Evolutionary conservation across 1,140 invertebrate genomes (phyloP).

Genomic region (Rhyzopertha dominica): DNA sequence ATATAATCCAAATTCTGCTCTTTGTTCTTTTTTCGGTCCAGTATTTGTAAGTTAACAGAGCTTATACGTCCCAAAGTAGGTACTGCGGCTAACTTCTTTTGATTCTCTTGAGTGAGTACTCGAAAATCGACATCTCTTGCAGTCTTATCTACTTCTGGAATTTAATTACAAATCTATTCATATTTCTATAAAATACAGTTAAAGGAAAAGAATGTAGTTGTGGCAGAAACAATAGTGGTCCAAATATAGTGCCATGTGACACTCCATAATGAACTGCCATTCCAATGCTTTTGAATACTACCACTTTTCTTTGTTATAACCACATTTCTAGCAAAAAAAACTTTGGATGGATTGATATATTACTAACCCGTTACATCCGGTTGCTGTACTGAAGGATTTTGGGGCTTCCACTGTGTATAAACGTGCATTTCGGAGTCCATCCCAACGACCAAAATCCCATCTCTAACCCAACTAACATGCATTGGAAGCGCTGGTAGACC

Average conservation of each 20-base stretch:
- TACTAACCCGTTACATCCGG: constrained; percentile 19
- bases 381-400: constrained; percentile 44
- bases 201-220: no score
- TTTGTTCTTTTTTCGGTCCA: constrained; percentile 63
- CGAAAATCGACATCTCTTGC: constrained; percentile 75
- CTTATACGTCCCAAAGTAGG: constrained; percentile 75
- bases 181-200: no score
- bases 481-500: constrained; percentile 93
- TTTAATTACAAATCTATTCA: no score
- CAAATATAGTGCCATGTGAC: no score
- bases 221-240: no score
- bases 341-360: no score
- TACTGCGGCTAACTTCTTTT: constrained; percentile 71
- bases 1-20: constrained; percentile 67
- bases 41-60: constrained; percentile 73
- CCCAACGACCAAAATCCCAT: constrained; percentile 95
- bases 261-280: no score
- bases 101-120: constrained; percentile 64
- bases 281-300: no score
- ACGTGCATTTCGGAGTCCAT: constrained; percentile 99
- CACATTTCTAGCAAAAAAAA: no score
- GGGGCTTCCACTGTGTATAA: constrained; percentile 95
- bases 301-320: no score
- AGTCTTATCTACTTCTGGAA: constrained; percentile 26
- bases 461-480: constrained; percentile 97